Evolutionary conservation across 1,140 invertebrate genomes (phyloP).

Genomic region (Acromyrmex heyeri): DNA sequence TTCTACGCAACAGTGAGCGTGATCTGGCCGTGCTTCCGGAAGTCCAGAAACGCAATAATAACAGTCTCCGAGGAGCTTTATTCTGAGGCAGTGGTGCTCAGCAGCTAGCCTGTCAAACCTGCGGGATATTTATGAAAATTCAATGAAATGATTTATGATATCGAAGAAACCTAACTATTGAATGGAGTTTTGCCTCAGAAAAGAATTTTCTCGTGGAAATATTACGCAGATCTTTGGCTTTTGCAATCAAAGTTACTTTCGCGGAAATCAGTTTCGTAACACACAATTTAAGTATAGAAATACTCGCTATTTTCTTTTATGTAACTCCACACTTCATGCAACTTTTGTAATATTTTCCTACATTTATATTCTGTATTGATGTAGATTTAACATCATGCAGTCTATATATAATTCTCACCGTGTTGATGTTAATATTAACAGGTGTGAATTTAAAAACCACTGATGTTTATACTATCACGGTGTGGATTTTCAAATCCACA

Average conservation of each 20-base stretch:
- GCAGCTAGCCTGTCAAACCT: constrained; percentile 97
- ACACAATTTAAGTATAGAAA: neutral
- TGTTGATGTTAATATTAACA: too few species aligned
- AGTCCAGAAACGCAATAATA: constrained; percentile 98
- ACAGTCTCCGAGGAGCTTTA: constrained; percentile 97
- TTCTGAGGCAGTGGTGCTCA: constrained; percentile 96
- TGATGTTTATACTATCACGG: too few species aligned
- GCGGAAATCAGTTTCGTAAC: neutral
- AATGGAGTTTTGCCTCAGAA: neutral
- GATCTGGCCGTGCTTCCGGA: constrained; percentile 95
- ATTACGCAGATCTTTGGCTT: neutral
- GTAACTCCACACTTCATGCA: too few species aligned
- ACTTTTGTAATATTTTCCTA: constrained; percentile 23
- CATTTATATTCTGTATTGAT: neutral
- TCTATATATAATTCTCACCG: too few species aligned
- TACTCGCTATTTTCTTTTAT: neutral
- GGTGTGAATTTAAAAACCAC: too few species aligned
- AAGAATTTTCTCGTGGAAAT: neutral
- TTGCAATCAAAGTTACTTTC: neutral
- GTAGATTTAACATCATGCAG: too few species aligned
- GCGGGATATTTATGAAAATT: constrained; percentile 41
- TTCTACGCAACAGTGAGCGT: constrained; percentile 97
- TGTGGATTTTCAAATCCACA: too few species aligned
- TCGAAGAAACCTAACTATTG: neutral
- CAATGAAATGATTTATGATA: neutral